Evolutionary conservation across 1,140 invertebrate genomes (phyloP).

Genomic region (Drosophila ogumai): DNA sequence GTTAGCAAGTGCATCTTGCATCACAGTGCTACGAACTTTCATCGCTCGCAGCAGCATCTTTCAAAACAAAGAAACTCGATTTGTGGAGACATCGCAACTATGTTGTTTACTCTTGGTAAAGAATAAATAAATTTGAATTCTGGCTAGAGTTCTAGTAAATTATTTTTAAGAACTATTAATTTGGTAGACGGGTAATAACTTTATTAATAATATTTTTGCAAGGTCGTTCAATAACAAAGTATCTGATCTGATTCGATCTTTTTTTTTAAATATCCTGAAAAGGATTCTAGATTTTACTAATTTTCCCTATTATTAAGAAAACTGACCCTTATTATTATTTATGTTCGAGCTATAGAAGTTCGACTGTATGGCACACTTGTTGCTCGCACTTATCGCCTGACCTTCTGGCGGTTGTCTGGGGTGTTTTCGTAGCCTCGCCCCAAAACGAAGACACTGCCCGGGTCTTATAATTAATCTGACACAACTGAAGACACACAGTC

Average conservation of each 20-base stretch:
- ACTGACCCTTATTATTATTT: not conserved
- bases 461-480: constrained; percentile 48
- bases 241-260: no score
- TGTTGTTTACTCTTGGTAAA: not conserved
- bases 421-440: constrained; percentile 58
- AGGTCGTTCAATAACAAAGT: no score
- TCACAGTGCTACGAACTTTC: constrained; percentile 9
- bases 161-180: not conserved
- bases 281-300: no score
- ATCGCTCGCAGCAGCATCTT: constrained; percentile 4
- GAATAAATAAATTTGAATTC: not conserved
- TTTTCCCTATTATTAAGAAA: no score
- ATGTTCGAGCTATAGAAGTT: not conserved
- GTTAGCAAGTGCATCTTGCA: constrained; percentile 51
- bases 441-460: constrained; percentile 43
- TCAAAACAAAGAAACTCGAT: constrained; percentile 2
- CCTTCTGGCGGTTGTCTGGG: constrained; percentile 43
- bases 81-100: not conserved
- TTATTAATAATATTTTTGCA: no score
- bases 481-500: constrained; percentile 1
- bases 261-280: no score
- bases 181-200: not conserved
- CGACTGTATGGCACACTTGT: constrained; percentile 16
- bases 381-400: constrained; percentile 43
- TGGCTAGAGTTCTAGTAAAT: not conserved